Conservation (phyloP, 2,888 invertebrate genomes). For the Elysia crispata region DNA sequence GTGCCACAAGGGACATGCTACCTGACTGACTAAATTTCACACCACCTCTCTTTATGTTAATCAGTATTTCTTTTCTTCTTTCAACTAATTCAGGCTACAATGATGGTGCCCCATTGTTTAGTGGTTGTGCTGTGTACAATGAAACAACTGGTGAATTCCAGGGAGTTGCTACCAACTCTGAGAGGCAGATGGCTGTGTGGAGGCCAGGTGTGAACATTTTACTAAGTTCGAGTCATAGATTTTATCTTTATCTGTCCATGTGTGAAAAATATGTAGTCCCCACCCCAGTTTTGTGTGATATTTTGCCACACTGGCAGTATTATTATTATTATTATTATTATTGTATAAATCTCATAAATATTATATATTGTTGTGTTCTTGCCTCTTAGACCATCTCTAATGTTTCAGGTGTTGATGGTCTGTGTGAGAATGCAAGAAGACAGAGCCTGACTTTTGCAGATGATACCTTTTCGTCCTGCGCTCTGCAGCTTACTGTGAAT, state of each 20-base stretch:
- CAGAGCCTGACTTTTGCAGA: conserved; percentile 67
- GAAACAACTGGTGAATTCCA: conserved; percentile 51
- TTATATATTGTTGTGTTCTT: too few relatives aligned
- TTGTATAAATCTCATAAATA: too few relatives aligned
- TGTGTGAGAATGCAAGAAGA: conserved; percentile 64
- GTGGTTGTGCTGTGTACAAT: conserved; percentile 62
- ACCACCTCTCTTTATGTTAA: too few relatives aligned
- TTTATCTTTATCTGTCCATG: neutral
- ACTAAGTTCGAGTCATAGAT: neutral
- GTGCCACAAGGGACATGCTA: too few relatives aligned
- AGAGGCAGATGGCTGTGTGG: conserved; percentile 66
- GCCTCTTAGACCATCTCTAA: neutral
- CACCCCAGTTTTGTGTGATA: too few relatives aligned
- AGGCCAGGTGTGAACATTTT: conserved; percentile 58
- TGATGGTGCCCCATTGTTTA: conserved; percentile 61
- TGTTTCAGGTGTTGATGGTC: conserved; percentile 64
- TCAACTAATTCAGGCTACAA: conserved; percentile 62
- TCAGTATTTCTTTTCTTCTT: too few relatives aligned
- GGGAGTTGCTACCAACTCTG: conserved; percentile 56
- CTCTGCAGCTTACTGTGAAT: conserved; percentile 57
- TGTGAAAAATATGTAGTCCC: too few relatives aligned
- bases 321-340: too few relatives aligned
- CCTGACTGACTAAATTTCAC: too few relatives aligned
- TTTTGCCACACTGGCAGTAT: too few relatives aligned
- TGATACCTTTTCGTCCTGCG: conserved; percentile 65